Conservation (phyloP, 1,140 invertebrate genomes). For the Thaumetopoea pityocampa region DNA sequence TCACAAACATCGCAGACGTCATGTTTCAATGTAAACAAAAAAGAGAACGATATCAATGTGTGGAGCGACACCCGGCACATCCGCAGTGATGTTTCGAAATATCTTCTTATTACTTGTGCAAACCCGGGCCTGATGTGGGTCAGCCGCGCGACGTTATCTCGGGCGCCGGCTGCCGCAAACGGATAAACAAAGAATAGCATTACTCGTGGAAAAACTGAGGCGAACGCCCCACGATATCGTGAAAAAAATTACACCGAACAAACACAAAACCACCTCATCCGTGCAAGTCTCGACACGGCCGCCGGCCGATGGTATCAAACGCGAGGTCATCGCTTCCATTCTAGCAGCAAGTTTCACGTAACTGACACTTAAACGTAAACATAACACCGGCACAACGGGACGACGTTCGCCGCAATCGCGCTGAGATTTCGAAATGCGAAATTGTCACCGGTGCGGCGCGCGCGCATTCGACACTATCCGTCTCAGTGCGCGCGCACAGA, state of each 20-base stretch:
- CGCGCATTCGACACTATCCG: conserved; percentile 25
- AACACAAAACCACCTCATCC: conserved; percentile 57
- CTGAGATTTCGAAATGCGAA: conserved; percentile 48
- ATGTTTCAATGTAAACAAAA: conserved; percentile 28
- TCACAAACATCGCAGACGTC: conserved; percentile 26
- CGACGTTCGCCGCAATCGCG: conserved; percentile 37
- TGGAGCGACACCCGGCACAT: conserved; percentile 21
- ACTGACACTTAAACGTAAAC: conserved; percentile 32
- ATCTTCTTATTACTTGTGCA: conserved; percentile 19
- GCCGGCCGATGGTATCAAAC: conserved; percentile 29
- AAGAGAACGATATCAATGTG: conserved; percentile 24
- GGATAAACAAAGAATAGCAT: conserved; percentile 23
- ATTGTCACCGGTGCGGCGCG: conserved; percentile 26
- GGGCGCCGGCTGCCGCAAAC: conserved; percentile 10
- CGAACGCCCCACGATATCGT: conserved; percentile 23
- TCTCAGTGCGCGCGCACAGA: conserved; percentile 29
- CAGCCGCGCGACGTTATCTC: conserved; percentile 28
- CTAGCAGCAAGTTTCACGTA: conserved; percentile 35
- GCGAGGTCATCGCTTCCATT: conserved; percentile 55
- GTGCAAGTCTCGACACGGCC: conserved; percentile 21
- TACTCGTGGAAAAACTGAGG: conserved; percentile 17
- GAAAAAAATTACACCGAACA: conserved; percentile 34
- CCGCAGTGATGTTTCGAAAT: conserved; percentile 32
- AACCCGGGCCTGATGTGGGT: conserved; percentile 34
- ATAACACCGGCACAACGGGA: conserved; percentile 26